Evolutionary conservation across 2,113 vertebrate species (phyloP), one percentile per base, ranked within the genome.

Genomic region (Regulus satrapa): DNA sequence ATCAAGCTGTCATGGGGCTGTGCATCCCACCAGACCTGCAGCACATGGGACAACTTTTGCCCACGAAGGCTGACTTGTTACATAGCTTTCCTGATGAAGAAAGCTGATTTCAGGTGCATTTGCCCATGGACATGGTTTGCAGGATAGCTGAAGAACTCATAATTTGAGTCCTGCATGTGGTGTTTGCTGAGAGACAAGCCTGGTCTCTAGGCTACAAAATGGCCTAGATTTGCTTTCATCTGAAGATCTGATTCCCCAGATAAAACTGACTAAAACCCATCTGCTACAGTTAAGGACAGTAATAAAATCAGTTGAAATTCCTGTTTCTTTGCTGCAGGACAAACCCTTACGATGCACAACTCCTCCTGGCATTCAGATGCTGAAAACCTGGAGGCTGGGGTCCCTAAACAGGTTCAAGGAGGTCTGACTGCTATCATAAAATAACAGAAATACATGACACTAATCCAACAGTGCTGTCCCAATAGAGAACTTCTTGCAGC

Each of bases 401-500:
- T 36, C 15, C 28, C 55, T n/a, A 34, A 12, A 31, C 25, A 62
- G 46, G 28, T 55, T 34, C 82, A 81, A 62, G 69, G 36, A 78
- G 62, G 46, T 64, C 82, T 12, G 5, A 62, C n/a, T 85, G 89
- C 54, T 85, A 82, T 59, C 61, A 56, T 48, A 71, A 67, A 18
- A 1, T 3, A 18, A 51, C 23, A 73, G 59, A 92, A 72, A 75
- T 10, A 56, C 43, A 49, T 3, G 19, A 84, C 32, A 48, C 43
- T 49, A 86, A 67, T 18, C 64, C 64, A 79, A 31, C 43, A 55
- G 69, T 5, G 18, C 77, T 83, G 55, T 85, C 83, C 74, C 26
- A 7, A 55, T 6, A 19, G 82, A 89, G 77, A 90, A 91, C 24
- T 79, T 76, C 87, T 89, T 31, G 5, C 74, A 75, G 88, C 68